Percentiles rank a stretch among this genome's conserved stretches.
phyloP scores from a whole-genome alignment of 2,797 vertebrate species.

The Pipistrellus nathusii region DNA sequence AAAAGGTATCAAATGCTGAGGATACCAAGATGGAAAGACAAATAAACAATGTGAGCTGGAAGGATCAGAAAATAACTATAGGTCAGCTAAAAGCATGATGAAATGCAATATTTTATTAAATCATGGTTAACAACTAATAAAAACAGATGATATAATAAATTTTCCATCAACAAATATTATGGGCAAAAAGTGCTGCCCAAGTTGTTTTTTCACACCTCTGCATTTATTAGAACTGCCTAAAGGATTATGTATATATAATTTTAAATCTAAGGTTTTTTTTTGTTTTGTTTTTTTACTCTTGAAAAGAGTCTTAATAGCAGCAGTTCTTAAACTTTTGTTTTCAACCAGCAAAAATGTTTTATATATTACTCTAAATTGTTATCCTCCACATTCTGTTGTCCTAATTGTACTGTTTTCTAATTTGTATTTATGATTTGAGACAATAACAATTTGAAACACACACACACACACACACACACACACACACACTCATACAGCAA shows the following conservation, averaged over 20 bases:
- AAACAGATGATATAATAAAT: conserved; percentile 85
- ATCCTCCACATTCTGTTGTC: conserved; percentile 94
- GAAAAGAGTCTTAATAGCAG: conserved; percentile 88
- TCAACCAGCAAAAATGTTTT: conserved; percentile 85
- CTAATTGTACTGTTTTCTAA: conserved; percentile 95
- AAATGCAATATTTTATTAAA: conserved; percentile 85
- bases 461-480: not conserved
- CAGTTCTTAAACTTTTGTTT: conserved; percentile 89
- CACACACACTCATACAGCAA: not conserved
- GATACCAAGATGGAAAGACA: not conserved
- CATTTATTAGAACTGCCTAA: conserved; percentile 96
- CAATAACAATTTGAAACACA: conserved; percentile 94
- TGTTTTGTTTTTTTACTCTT: conserved; percentile 86
- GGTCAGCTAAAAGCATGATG: conserved; percentile 85
- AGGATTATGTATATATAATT: conserved; percentile 90
- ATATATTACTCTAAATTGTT: conserved; percentile 91
- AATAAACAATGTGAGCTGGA: not conserved
- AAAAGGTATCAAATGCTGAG: not conserved
- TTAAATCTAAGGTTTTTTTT: conserved; percentile 84
- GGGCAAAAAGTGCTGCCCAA: conserved; percentile 91
- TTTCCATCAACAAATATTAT: conserved; percentile 85
- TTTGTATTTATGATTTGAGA: conserved; percentile 98
- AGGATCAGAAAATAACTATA: conserved; percentile 79
- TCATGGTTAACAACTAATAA: conserved; percentile 81
- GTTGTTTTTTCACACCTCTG: conserved; percentile 94